Base-by-base conservation (phyloP, 2,113 vertebrate species). In the Amblyopsis rosae region DNA sequence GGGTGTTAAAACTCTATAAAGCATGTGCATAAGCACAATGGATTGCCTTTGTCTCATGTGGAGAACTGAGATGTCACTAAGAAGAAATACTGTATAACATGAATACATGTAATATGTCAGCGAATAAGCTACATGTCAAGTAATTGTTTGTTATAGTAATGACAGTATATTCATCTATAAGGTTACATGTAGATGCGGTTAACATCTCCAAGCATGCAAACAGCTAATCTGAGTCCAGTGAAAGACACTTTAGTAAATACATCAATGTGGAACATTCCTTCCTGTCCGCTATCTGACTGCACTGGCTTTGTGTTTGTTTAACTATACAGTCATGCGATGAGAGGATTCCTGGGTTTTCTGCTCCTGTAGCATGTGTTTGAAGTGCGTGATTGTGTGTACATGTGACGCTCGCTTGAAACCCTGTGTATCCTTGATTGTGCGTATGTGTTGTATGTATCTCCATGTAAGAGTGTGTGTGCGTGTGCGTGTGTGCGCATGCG, bases 391-490 rank as follows among this genome's bases (percentile, higher is more conserved):
- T 63, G 61, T 49, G 13, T 54, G 10, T 51, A 51, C 6, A 54
- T 8, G 6, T 7, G 12, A n/a, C 51, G 19, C 15, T 19, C 55
- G 32, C 9, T 57, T 9, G 32, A 4, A 13, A 51, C 49, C 49
- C 41, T 65, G 13, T 54, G n/a, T 55, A 12, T 55, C 32, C 15
- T 9, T 66, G 64, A 51, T n/a, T 66, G 16, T 59, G 19, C 50
- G 33, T 68, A 57, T 50, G 66, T 68, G 45, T 57, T 58, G 55
- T 65, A 35, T 54, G 51, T 7, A 82, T 62, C 56, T 78, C 62
- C 45, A 78, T 50, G 75, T 41, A 73, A 71, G 7, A 0, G 51
- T 53, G 35, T 41, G 50, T 53, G 50, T 53, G 60, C 65, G 67
- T 56, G 12, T n/a, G 54, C 0, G 54, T 56, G 54, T 26, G 54